Evolutionary conservation across 1,140 invertebrate genomes (phyloP), one percentile per base, ranked within the genome.

Genomic region (Cyclargus thomasi): DNA sequence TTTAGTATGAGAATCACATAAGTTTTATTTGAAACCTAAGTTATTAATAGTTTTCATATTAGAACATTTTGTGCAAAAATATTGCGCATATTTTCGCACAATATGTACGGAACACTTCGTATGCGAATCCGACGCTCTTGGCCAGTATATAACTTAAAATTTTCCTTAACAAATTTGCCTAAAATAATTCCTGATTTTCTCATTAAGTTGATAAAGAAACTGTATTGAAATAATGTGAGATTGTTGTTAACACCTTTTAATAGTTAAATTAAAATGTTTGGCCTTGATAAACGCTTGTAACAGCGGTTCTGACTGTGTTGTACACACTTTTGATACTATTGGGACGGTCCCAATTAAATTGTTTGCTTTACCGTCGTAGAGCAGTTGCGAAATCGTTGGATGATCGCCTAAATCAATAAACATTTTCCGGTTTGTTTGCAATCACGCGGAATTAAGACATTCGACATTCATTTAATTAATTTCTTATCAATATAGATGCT

Each of bases 221-320:
- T 47, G 14, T 47, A 47, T 47, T 47, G 39, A 16, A 47, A 47
- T 47, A 47, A 47, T 59, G 17, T 11, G 65, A 35, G 29, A 59
- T 62, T 55, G 65, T 53, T 59, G 53, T 67, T 67, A 67, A 67
- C 65, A 67, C 67, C 23, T 63, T 63, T 64, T 53, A 68, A 63
- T 68, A 68, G 67, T 29, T 68, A 68, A 68, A 68, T 68, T 23
- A 68, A 68, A 68, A 63, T 39, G 67, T 68, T 64, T 63, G 62
- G 62, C 67, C 67, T 68, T 64, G 67, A 63, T 29, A 47, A 53
- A 39, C 59, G 55, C 21, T 53, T 21, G 66, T 67, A 23, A 59
- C 65, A 57, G 55, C 53, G 53, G 65, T 57, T 67, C 65, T 14
- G 35, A 10, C 29, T 29, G 35, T 7, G 47, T n/a, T 59, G 17